Base-by-base conservation (phyloP, 2,797 vertebrate genomes). In the Xenopus petersii region DNA sequence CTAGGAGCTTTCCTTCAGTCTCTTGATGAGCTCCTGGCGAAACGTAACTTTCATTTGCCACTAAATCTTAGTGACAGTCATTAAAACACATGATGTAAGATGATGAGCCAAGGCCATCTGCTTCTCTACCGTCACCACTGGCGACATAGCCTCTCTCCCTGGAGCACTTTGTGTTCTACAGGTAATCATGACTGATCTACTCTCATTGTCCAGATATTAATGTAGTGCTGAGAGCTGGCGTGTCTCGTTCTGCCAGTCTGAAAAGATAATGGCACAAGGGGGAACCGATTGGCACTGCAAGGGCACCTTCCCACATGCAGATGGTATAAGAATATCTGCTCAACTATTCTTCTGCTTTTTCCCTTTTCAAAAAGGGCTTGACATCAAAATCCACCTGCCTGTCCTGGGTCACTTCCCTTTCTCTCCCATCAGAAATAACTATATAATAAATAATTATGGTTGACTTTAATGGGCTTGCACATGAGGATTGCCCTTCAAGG, bases 51-150 rank as follows among this genome's bases (percentile, higher is more conserved):
- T 24, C 58, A 26, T 21, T 48, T 12, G 33, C 59, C 65, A 33
- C 12, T 56, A 69, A 64, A 73, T 69, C 65, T 58, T 64, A 56
- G 48, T 73, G 64, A 68, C 75, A 77, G 56, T 17, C 55, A 56
- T 30, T 33, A 56, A 21, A 47, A 15, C 10, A 15, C 36, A 16
- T 64, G 70, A 58, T 63, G 24, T 26, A 33, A 55, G 48, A 30
- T 21, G 11, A 30, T 4, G 15, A 67, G 64, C 62, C 63, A 66
- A 66, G 58, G 21, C 51, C 60, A 64, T 64, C 36, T 13, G 36
- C 49, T 69, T 59, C 13, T 9, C 26, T 54, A 59, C 24, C 58
- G 36, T 42, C 42, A 70, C 74, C 30, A 36, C 75, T 60, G 42
- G 55, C 42, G 64, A 71, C 4, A 46, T 36, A 51, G 64, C 30